These are phyloP conservation scores for Danaus melanippus DNA, from an alignment of 1,140 invertebrate genomes.

Conservation along the genomic window DNA sequence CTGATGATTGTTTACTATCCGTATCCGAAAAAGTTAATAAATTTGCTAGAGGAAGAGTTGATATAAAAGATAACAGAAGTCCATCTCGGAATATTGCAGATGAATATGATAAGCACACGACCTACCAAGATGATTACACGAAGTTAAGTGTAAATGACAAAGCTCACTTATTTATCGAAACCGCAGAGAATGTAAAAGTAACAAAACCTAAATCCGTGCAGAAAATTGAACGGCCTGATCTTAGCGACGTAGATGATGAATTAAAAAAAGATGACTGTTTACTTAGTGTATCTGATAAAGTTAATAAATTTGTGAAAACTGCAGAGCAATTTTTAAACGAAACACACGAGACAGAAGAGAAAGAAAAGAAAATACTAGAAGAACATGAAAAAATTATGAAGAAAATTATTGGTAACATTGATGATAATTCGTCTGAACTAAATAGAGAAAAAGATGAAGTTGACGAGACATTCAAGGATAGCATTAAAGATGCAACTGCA, in stretches of 20 bases:
- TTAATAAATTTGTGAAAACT: conserved; percentile 74
- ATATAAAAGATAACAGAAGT: conserved; percentile 42
- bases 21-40: conserved; percentile 76
- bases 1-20: conserved; percentile 73
- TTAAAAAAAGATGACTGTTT: conserved; percentile 72
- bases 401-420: conserved; percentile 40
- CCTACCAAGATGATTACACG: conserved; percentile 75
- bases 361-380: conserved; percentile 64
- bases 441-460: conserved; percentile 11
- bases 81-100: conserved; percentile 50
- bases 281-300: conserved; percentile 75
- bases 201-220: conserved; percentile 55
- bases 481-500: conserved; percentile 18
- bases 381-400: conserved; percentile 59
- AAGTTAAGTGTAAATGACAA: conserved; percentile 78
- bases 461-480: conserved; percentile 9
- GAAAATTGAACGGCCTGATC: conserved; percentile 66
- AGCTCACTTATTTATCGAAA: conserved; percentile 76
- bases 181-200: conserved; percentile 73
- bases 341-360: conserved; percentile 46
- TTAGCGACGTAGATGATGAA: conserved; percentile 72
- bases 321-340: conserved; percentile 70
- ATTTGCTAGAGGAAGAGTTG: conserved; percentile 65
- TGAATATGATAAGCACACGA: conserved; percentile 65
- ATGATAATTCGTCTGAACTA: conserved; percentile 26